A percentile compares a stretch with the other conserved stretches of the same genome.
These are phyloP conservation scores for Garra rufa DNA, from an alignment of 2,113 vertebrate genomes.

Conservation along the genomic window DNA sequence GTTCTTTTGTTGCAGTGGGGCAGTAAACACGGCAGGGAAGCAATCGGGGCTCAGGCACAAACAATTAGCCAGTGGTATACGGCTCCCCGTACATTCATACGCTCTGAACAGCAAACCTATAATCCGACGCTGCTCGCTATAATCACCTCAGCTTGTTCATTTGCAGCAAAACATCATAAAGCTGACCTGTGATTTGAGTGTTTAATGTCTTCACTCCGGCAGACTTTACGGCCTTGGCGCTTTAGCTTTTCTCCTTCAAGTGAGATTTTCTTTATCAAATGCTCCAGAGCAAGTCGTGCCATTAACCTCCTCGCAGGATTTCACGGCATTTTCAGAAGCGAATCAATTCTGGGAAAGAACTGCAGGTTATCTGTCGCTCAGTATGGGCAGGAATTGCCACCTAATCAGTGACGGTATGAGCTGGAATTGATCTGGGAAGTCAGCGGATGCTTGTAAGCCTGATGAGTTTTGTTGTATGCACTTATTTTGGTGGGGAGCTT, in stretches of 20 bases:
- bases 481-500: background rate
- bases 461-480: slow-evolving; percentile 12
- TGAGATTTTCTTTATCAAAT: slow-evolving; percentile 56
- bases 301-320: slow-evolving; percentile 66
- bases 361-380: slow-evolving; percentile 50
- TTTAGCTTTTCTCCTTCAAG: slow-evolving; percentile 28
- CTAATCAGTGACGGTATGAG: slow-evolving; percentile 55
- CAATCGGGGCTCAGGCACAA: slow-evolving; percentile 17
- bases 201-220: background rate
- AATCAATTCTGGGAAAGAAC: slow-evolving; percentile 61
- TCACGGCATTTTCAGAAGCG: slow-evolving; percentile 58
- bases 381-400: slow-evolving; percentile 16
- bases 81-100: slow-evolving; percentile 12
- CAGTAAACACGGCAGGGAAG: slow-evolving; percentile 32
- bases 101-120: slow-evolving; percentile 9
- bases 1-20: slow-evolving; percentile 15
- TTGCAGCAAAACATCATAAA: background rate
- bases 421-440: slow-evolving; percentile 49
- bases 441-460: slow-evolving; percentile 7
- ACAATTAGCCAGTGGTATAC: slow-evolving; percentile 22
- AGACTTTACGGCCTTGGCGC: slow-evolving; percentile 13
- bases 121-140: background rate
- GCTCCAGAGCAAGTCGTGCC: slow-evolving; percentile 43
- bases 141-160: slow-evolving; percentile 8
- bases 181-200: slow-evolving; percentile 16